Percentiles rank a stretch among this genome's conserved stretches.
These are phyloP conservation scores for Megalonaias nervosa DNA, from an alignment of 1,140 invertebrate species.

Conservation along the genomic window DNA sequence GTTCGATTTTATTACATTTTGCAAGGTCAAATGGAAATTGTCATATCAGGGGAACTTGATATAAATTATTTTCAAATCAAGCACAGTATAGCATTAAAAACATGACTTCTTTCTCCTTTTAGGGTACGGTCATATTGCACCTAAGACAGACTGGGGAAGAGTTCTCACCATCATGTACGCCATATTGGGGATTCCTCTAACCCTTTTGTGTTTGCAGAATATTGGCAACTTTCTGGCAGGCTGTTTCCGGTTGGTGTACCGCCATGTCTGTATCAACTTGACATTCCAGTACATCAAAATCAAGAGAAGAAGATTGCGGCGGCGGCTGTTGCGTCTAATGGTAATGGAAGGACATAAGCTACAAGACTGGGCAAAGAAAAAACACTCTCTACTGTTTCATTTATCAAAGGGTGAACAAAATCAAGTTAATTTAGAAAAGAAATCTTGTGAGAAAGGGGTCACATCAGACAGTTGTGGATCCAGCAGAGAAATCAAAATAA, in stretches of 20 bases:
- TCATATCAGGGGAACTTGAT: too few relatives aligned
- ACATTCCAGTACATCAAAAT: slow-evolving; percentile 32
- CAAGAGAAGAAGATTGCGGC: slow-evolving; percentile 11
- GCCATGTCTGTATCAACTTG: slow-evolving; percentile 39
- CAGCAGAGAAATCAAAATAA: too few relatives aligned
- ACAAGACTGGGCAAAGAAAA: slow-evolving; percentile 20
- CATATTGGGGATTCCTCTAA: slow-evolving; percentile 95
- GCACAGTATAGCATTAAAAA: too few relatives aligned
- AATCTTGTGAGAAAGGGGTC: not conserved
- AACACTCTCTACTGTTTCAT: slow-evolving; percentile 10
- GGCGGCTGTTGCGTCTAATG: slow-evolving; percentile 9
- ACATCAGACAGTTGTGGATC: too few relatives aligned
- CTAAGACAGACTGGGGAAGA: slow-evolving; percentile 90
- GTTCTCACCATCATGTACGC: slow-evolving; percentile 94
- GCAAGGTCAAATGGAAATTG: too few relatives aligned
- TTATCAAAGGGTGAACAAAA: not conserved
- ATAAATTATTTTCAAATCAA: too few relatives aligned
- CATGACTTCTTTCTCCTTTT: slow-evolving; percentile 29
- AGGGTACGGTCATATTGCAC: slow-evolving; percentile 96
- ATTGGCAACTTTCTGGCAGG: slow-evolving; percentile 95
- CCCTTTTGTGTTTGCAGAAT: slow-evolving; percentile 90
- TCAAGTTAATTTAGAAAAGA: not conserved
- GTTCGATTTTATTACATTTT: too few relatives aligned
- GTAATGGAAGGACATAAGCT: slow-evolving; percentile 8
- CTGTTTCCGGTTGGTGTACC: slow-evolving; percentile 84